Conservation (phyloP, 2,888 invertebrate species). For the Lithosia quadra region DNA sequence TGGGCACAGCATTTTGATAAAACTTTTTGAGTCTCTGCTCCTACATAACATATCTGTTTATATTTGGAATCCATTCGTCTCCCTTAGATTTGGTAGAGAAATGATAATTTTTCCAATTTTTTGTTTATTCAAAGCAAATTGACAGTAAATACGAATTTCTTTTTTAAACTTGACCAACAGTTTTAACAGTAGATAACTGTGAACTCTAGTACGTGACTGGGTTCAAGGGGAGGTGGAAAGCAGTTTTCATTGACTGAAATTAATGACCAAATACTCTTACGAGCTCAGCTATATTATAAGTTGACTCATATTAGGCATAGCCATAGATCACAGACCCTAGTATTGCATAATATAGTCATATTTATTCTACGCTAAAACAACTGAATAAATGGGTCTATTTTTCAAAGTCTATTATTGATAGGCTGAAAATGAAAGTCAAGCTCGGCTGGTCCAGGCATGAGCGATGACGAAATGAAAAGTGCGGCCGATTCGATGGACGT, state of each 20-base stretch:
- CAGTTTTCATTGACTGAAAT: no score
- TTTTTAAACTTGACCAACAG: no score
- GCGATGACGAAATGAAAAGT: slow-evolving; percentile 52
- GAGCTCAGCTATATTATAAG: not conserved
- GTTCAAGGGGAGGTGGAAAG: not conserved
- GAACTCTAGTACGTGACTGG: not conserved
- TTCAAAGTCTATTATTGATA: slow-evolving; percentile 47
- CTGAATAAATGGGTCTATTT: slow-evolving; percentile 6
- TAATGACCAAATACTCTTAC: no score
- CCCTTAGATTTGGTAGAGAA: no score
- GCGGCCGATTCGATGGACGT: slow-evolving; percentile 41
- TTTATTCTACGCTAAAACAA: slow-evolving; percentile 9
- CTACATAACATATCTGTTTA: not conserved
- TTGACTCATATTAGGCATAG: not conserved
- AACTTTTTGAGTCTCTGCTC: not conserved
- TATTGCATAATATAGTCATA: not conserved
- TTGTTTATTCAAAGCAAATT: no score
- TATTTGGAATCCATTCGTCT: no score
- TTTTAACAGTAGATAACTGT: no score
- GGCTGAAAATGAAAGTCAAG: slow-evolving; percentile 53
- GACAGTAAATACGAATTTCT: no score
- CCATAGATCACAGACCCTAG: not conserved
- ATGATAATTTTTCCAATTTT: no score
- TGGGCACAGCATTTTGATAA: not conserved
- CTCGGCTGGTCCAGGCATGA: slow-evolving; percentile 46